Conservation (phyloP, 2,888 invertebrate species). For the Sylvicola fuscatus region DNA sequence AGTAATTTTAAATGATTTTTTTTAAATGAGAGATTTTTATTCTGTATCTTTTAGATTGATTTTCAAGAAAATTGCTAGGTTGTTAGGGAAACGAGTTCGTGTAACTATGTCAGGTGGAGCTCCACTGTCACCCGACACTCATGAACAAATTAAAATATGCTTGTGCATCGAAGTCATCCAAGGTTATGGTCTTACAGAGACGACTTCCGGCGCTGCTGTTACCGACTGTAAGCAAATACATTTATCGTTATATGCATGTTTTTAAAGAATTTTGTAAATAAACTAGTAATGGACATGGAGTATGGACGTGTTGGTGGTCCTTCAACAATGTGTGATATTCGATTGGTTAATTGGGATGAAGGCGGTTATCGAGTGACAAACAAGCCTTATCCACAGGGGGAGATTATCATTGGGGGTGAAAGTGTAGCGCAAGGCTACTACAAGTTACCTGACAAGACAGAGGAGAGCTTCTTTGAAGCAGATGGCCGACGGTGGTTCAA, state of each 20-base stretch:
- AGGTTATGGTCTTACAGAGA: constrained; percentile 96
- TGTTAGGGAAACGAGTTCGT: constrained; percentile 78
- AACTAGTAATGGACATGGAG: constrained; percentile 28
- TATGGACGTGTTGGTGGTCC: constrained; percentile 78
- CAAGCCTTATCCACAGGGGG: constrained; percentile 69
- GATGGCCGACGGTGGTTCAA: constrained; percentile 81
- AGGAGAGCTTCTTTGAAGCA: constrained; percentile 69
- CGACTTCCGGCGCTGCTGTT: constrained; percentile 79
- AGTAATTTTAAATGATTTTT: constrained; percentile 18
- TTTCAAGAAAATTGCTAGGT: constrained; percentile 27
- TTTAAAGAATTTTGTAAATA: too few relatives aligned
- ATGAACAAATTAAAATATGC: constrained; percentile 80
- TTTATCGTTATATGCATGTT: too few relatives aligned
- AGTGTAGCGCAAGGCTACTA: constrained; percentile 89
- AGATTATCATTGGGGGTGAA: constrained; percentile 70
- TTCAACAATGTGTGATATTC: constrained; percentile 62
- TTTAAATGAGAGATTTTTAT: background rate
- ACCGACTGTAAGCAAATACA: constrained; percentile 41
- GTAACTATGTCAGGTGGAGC: constrained; percentile 88
- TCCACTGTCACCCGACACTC: constrained; percentile 87
- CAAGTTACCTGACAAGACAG: constrained; percentile 70
- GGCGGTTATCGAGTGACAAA: constrained; percentile 77
- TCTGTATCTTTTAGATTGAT: constrained; percentile 14
- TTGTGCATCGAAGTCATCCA: constrained; percentile 78
- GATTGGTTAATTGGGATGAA: constrained; percentile 84